These are phyloP conservation scores for Nasua narica DNA, from an alignment of 2,797 vertebrate species.

Conservation along the genomic window DNA sequence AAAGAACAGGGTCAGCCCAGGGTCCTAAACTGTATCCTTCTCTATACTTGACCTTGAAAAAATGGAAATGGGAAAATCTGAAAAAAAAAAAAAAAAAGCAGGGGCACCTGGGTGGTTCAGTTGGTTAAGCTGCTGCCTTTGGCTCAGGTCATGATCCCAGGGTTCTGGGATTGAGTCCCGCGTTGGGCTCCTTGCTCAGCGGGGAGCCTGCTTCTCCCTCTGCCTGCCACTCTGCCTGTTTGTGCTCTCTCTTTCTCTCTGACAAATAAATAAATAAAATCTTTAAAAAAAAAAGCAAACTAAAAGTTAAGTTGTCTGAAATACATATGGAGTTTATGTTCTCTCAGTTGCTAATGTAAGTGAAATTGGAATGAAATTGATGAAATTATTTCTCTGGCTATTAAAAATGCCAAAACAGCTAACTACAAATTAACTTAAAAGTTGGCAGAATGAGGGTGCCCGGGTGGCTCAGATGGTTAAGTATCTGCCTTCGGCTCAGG, in stretches of 20 bases:
- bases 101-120: too few relatives aligned
- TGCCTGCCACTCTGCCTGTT: too few relatives aligned
- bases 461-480: too few relatives aligned
- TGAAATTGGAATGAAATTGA: conserved; percentile 18
- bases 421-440: conserved; percentile 46
- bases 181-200: too few relatives aligned
- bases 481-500: too few relatives aligned
- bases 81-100: too few relatives aligned
- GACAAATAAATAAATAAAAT: too few relatives aligned
- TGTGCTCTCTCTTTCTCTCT: too few relatives aligned
- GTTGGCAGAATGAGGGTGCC: neutral
- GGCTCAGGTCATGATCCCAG: too few relatives aligned
- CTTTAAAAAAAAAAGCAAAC: neutral
- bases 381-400: neutral
- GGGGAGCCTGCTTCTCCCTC: too few relatives aligned
- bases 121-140: too few relatives aligned
- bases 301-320: neutral
- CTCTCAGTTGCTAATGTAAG: neutral
- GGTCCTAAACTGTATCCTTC: neutral
- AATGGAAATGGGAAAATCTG: neutral
- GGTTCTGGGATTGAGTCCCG: too few relatives aligned
- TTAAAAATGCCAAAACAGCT: neutral
- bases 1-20: neutral
- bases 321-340: neutral
- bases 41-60: neutral